Evolutionary conservation across 2,888 invertebrate species (phyloP), one percentile per base, ranked within the genome.

Genomic region (Sialis lutaria): DNA sequence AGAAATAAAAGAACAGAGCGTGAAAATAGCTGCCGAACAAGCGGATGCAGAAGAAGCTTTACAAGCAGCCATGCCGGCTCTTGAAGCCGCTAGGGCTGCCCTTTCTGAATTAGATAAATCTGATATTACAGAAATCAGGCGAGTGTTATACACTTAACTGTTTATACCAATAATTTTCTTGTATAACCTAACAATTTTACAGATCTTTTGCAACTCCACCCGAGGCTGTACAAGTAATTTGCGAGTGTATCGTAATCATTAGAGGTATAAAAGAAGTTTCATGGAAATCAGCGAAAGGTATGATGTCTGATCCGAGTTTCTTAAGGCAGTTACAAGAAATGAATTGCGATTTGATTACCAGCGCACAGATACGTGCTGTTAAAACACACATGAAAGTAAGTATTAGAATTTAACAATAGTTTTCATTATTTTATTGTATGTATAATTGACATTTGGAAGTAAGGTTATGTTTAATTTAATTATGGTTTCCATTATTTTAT

Each of bases 301-400:
- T 93, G 82, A 90, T 93, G 91, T 79, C 87, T 0, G 92, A 93
- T 59, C 82, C 87, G 0, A 83, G 76, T 62, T 93, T 92, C 64
- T 63, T 93, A 35, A 72, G 74, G 45, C 74, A 74, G 46, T 69
- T 93, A 34, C 82, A 83, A 64, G 88, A 90, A 62, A 82, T 93
- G 81, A 87, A 93, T 60, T 85, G 79, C 56, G 82, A 87, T 56
- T 70, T 75, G 5, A 78, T 88, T 50, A 84, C 85, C 0, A 70
- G 74, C 53, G 70, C 69, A 8, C 85, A 86, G 60, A 77, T 82
- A 9, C 77, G 77, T 53, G 72, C 74, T 1, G 79, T 83, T 6
- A 80, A 77, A 51, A 67, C 75, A 0, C 84, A 86, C 58, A 74
- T 87, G 74, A 84, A 82, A 60, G 72, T 71, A 53, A 33, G 40